Evolutionary conservation across 1,140 invertebrate genomes (phyloP).

Genomic region (Anastrepha ludens): DNA sequence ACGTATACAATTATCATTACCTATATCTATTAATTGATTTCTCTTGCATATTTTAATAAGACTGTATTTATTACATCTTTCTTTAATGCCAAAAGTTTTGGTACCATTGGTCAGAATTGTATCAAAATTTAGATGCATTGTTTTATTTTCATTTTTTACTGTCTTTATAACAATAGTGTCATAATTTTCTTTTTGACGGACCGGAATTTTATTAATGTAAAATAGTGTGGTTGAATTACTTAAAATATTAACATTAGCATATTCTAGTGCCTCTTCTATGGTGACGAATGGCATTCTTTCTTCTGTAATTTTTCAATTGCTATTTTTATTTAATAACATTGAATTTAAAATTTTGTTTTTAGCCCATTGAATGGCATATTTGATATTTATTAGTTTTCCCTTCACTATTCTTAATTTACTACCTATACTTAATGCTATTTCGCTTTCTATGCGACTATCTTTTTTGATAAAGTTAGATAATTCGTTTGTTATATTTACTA

Average conservation of each 20-base stretch:
- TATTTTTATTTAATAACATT: too few relatives aligned
- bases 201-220: neutral
- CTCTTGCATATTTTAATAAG: neutral
- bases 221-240: neutral
- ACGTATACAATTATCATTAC: too few relatives aligned
- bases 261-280: slow-evolving; percentile 1
- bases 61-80: too few relatives aligned
- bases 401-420: neutral
- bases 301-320: too few relatives aligned
- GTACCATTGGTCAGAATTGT: too few relatives aligned
- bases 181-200: neutral
- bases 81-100: too few relatives aligned
- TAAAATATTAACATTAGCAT: neutral
- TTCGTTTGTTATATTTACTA: neutral
- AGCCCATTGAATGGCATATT: slow-evolving; percentile 9
- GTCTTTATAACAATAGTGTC: too few relatives aligned
- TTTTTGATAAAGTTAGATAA: neutral
- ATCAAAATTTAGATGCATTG: too few relatives aligned
- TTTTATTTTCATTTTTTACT: neutral
- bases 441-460: neutral
- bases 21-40: too few relatives aligned
- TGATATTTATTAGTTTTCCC: neutral
- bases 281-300: too few relatives aligned
- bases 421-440: neutral
- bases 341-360: neutral